Base-by-base conservation (phyloP, 2,113 vertebrate species). In the Elachura formosa region DNA sequence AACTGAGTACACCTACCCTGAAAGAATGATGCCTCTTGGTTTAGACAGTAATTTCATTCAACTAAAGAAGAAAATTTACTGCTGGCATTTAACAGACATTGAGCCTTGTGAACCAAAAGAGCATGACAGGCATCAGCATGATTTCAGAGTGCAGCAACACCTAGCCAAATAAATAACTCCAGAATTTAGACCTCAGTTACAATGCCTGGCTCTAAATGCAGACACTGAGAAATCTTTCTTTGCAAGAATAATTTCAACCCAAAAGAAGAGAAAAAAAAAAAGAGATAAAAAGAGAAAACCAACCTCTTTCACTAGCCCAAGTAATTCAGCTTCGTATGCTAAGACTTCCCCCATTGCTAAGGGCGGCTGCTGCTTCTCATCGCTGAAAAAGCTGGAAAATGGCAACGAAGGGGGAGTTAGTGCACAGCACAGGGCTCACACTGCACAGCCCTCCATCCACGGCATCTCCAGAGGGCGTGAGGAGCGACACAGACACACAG, bases 301-400 rank as follows among this genome's bases (percentile, higher is more conserved):
- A 84, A 99, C 99, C 98, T 99, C 99, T 93, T 98, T 99, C 49
- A 99, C 98, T 75, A 99, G 98, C 64, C 97, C 98, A 22, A 99
- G 98, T 49, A 99, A 96, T 92, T 99, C 99, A 2, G 98, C 98
- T 96, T 99, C 99, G 11, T 98, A 98, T 4, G 98, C 98, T 92
- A 99, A 97, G 89, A 98, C 79, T 55, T 99, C 99, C 7, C 98
- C 99, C 99, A 99, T 99, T 33, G 71, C 98, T 88, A 76, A 72
- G 51, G 0, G 26, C 22, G 15, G 18, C 74, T 17, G 43, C 54
- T 19, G 6, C 6, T 7, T 40, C 75, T 91, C 89, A 88, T 73
- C 25, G 15, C 12, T 10, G 77, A 68, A 33, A 63, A 26, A 75
- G 83, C 96, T 96, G 40, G 5, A 71, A 91, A 56, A 41, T 0